Base-by-base conservation (phyloP, 1,140 invertebrate species). In the Ostrea denselamellosa region DNA sequence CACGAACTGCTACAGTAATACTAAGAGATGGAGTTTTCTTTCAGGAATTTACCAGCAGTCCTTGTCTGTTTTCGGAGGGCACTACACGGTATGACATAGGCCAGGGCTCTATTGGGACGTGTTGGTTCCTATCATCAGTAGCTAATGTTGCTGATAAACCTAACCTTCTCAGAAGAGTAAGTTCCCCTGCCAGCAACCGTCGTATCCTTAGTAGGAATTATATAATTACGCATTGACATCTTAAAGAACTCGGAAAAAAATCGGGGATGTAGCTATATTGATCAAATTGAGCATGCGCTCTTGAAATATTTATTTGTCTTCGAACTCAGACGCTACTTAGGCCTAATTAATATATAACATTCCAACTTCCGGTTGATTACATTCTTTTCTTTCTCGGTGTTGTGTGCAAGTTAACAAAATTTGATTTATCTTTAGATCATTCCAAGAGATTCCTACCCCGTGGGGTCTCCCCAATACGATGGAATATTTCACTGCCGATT, bases 401-500 rank as follows among this genome's bases (percentile, higher is more conserved):
- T 2, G 2, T 44, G 34, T 44, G 19, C 14, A 85, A 54, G 53
- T 65, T n/a, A 34, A 19, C 22, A 7, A 65, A 19, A 4, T 44
- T 85, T 34, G 19, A 1, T 34, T 68, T 17, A 25, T 53, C 54
- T 86, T 77, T 90, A 95, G 95, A 93, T 95, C 9, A 90, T 95
- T 51, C 94, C 94, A n/a, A 89, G 91, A 17, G 90, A 92, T 51
- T 90, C 90, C 5, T 95, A 95, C 86, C 10, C 62, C 2, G 89
- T 95, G 44, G 89, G 90, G 44, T 86, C 88, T 14, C n/a, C 89
- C 0, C 92, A 89, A 7, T 95, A 95, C 90, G 93, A 92, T 14
- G 94, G 94, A 2, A 89, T 92, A 93, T 96, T 91, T 94, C 97
- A 97, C 91, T 97, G 97, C 94, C 94, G 96, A 52, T 97, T 97